phyloP scores from a whole-genome alignment of 2,113 vertebrate genomes.

The Gobiocypris rarus region DNA sequence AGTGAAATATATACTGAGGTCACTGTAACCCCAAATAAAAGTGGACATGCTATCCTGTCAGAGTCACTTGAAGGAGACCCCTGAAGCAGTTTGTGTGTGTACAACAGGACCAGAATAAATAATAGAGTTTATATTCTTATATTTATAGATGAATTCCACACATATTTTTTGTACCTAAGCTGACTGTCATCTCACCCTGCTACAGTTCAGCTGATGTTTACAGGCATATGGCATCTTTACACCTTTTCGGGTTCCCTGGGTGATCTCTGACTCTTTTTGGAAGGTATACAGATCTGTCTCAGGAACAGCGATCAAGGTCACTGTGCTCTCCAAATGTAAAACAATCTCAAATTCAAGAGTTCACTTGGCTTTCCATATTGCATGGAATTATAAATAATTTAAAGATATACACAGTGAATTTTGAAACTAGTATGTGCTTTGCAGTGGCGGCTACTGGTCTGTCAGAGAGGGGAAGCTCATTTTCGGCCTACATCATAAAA shows the following conservation, averaged over 20 bases:
- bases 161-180: neutral
- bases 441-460: too few relatives aligned
- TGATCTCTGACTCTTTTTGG: neutral
- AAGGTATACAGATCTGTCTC: neutral
- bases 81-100: neutral
- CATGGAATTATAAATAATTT: neutral
- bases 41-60: slow-evolving; percentile 2
- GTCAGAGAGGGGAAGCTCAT: too few relatives aligned
- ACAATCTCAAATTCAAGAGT: neutral
- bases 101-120: neutral
- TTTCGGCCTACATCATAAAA: too few relatives aligned
- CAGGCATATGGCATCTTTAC: neutral
- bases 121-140: neutral
- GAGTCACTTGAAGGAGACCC: slow-evolving; percentile 13
- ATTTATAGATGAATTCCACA: neutral
- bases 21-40: neutral
- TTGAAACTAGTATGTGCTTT: too few relatives aligned
- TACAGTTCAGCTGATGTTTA: neutral
- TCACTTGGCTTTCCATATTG: neutral
- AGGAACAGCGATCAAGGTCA: neutral
- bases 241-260: neutral
- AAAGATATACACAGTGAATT: too few relatives aligned
- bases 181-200: neutral
- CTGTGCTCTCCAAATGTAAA: too few relatives aligned
- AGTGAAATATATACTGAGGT: slow-evolving; percentile 10